A percentile compares a stretch with the other conserved stretches of the same genome.
Evolutionary conservation across 2,797 vertebrate genomes (phyloP).

Genomic region (Pseudopleuronectes americanus): DNA sequence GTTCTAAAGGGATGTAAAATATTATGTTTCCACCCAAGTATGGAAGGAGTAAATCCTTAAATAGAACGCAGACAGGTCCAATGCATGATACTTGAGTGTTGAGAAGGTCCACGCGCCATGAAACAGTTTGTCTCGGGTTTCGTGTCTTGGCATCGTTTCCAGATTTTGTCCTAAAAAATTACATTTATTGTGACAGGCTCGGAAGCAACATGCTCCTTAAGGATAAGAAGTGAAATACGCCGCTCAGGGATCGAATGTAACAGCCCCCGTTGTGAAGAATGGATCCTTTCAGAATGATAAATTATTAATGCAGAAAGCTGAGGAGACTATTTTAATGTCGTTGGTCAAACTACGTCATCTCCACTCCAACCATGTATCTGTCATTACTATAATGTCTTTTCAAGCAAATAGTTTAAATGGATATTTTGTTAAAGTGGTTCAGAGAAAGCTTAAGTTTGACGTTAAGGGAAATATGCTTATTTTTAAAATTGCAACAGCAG

Average conservation of each 20-base stretch:
- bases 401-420: neutral
- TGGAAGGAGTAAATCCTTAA: constrained; percentile 62
- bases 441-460: neutral
- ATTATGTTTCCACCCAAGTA: constrained; percentile 68
- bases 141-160: constrained; percentile 4
- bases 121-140: constrained; percentile 41
- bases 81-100: constrained; percentile 33
- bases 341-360: constrained; percentile 37
- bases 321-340: constrained; percentile 49
- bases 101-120: constrained; percentile 38
- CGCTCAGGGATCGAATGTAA: constrained; percentile 25
- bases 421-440: neutral
- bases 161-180: constrained; percentile 29
- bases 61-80: constrained; percentile 37
- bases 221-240: constrained; percentile 36
- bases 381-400: neutral
- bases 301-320: constrained; percentile 52
- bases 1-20: constrained; percentile 61
- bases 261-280: constrained; percentile 34
- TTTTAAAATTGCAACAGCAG: neutral
- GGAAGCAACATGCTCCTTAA: constrained; percentile 3
- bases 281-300: constrained; percentile 36
- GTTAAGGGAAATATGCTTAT: neutral
- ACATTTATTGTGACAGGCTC: constrained; percentile 26
- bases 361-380: constrained; percentile 1